Base-by-base conservation (phyloP, 1,140 invertebrate genomes). In the Hesperophylax magnus region DNA sequence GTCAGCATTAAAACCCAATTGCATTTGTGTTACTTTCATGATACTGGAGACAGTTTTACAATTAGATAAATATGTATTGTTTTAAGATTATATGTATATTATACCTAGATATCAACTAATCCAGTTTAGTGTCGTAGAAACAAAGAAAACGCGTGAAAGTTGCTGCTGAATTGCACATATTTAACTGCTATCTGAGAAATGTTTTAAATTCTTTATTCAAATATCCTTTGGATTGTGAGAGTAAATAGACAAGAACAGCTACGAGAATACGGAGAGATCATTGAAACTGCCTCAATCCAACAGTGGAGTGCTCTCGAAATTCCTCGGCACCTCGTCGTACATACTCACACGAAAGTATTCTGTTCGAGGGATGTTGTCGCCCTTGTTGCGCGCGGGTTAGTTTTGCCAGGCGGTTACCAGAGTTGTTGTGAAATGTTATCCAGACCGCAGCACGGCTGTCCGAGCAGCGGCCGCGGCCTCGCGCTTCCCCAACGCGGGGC, bases 161-260 rank as follows among this genome's bases (percentile, higher is more conserved):
- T 9, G 9, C 34, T 39, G 34, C 8, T 14, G 39, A 47, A 47
- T 47, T 47, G 39, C 39, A 47, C 39, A 47, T 47, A 47, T 9
- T 47, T 47, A 47, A 47, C 39, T 47, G 39, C 14, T 47, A 47
- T 1, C 39, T 39, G 22, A 71, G 18, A 71, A 71, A 71, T 47
- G 20, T 52, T 71, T 71, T 39, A 52, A 71, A 71, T 71, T 71
- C 67, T 71, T 71, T 71, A 52, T 47, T 71, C 39, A 71, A 71
- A 71, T 71, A 71, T 71, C 67, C 67, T 71, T 52, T 24, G 67
- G 34, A 52, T 18, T 52, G 27, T 67, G 67, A 71, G 18, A 71
- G 67, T 18, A 71, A 71, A 71, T 47, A 71, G 67, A 20, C 31
- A 24, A 65, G 61, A 65, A 65, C 61, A 27, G 61, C 56, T 58